Evolutionary conservation across 2,113 vertebrate species (phyloP).

Genomic region (Microtus pennsylvanicus): DNA sequence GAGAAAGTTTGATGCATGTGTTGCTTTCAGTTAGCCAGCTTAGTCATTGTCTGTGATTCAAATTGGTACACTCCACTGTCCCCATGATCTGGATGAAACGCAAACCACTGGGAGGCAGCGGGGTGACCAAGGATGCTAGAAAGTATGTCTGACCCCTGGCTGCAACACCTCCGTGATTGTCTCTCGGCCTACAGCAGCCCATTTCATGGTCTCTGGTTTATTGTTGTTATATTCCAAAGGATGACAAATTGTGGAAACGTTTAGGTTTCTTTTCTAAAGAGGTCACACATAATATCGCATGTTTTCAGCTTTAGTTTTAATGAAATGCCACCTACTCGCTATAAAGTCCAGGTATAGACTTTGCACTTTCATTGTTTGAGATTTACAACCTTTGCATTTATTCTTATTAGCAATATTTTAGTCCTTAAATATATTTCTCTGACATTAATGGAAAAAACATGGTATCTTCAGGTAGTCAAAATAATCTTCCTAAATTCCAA

Average conservation of each 20-base stretch:
- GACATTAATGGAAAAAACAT: conserved; percentile 80
- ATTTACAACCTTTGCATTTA: conserved; percentile 83
- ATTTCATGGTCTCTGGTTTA: conserved; percentile 31
- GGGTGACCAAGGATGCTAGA: background rate
- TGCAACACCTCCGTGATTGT: background rate
- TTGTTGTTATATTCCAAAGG: conserved; percentile 52
- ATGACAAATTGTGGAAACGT: conserved; percentile 72
- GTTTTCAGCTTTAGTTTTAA: conserved; percentile 76
- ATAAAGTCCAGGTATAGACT: conserved; percentile 83
- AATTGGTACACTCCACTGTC: background rate
- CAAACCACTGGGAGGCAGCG: background rate
- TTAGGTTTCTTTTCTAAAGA: conserved; percentile 66
- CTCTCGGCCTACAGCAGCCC: background rate
- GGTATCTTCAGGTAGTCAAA: conserved; percentile 75
- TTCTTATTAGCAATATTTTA: conserved; percentile 85
- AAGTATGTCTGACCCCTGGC: background rate
- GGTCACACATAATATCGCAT: conserved; percentile 69
- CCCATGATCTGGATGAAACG: conserved; percentile 24
- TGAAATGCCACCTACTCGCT: conserved; percentile 78
- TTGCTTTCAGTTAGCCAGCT: conserved; percentile 26
- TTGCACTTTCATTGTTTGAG: conserved; percentile 77
- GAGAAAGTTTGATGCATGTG: background rate
- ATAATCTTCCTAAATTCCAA: conserved; percentile 75
- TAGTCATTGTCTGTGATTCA: background rate
- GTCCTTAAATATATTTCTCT: conserved; percentile 73